A percentile compares a stretch with the other conserved stretches of the same genome.
Conservation (phyloP, 2,113 vertebrate genomes). For the Lutjanus erythropterus region DNA sequence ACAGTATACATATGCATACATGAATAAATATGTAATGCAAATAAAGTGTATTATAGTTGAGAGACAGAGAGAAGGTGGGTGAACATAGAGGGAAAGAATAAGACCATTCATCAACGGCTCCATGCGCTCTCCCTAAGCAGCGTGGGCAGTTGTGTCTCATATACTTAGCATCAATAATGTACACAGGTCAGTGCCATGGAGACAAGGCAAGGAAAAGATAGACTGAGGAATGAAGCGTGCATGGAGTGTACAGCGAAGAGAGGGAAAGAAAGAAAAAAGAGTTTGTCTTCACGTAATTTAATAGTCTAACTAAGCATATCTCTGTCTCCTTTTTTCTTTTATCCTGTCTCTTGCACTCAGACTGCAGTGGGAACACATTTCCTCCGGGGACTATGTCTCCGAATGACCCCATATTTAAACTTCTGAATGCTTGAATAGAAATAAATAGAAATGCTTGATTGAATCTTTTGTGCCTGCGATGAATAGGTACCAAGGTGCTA, state of each 20-base stretch:
- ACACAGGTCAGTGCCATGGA: conserved; percentile 29
- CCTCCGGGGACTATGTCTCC: conserved; percentile 12
- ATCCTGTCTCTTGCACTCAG: conserved; percentile 1
- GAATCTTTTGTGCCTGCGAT: conserved; percentile 55
- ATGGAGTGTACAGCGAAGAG: background rate
- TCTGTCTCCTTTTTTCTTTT: background rate
- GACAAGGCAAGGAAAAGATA: conserved; percentile 19
- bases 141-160: conserved; percentile 43
- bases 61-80: background rate
- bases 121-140: conserved; percentile 10
- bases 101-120: conserved; percentile 23
- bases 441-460: conserved; percentile 28
- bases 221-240: conserved; percentile 3
- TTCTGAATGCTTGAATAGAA: conserved; percentile 22
- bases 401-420: conserved; percentile 39
- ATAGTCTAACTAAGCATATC: conserved; percentile 9
- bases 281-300: conserved; percentile 30
- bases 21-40: background rate
- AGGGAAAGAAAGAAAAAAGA: background rate
- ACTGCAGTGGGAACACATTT: conserved; percentile 24
- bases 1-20: background rate
- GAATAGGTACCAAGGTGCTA: conserved; percentile 54
- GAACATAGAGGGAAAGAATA: conserved; percentile 18
- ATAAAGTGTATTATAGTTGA: background rate
- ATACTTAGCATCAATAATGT: conserved; percentile 52